Conservation (phyloP, 2,797 vertebrate genomes). For the Calcarius lapponicus region DNA sequence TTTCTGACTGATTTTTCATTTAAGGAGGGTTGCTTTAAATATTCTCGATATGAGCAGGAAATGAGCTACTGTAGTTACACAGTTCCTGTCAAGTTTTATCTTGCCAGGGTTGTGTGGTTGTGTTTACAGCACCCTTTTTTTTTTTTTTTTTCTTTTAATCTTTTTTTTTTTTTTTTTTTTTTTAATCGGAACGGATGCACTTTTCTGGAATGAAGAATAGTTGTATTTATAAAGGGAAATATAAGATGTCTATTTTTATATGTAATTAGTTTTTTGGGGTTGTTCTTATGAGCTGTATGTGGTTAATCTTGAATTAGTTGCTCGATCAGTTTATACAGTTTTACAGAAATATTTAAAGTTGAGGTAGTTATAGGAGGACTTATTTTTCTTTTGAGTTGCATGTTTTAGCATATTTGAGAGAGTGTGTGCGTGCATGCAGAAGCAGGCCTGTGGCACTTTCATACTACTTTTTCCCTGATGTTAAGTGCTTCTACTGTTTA, state of each 20-base stretch:
- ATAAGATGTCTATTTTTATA: background rate
- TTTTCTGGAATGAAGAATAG: background rate
- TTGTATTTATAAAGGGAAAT: background rate
- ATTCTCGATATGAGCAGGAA: background rate
- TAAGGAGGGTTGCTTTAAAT: slow-evolving; percentile 10
- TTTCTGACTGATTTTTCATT: background rate
- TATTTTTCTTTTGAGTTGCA: background rate
- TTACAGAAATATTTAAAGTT: background rate
- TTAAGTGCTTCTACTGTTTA: background rate
- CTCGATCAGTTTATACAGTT: background rate
- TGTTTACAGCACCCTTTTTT: background rate
- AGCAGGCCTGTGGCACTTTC: background rate
- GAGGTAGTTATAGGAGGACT: background rate
- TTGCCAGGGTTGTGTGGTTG: background rate
- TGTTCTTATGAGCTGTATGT: background rate
- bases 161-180: background rate
- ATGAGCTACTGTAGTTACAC: slow-evolving; percentile 7
- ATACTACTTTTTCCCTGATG: background rate
- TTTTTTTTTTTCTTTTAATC: background rate
- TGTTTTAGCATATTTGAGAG: background rate
- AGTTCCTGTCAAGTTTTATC: slow-evolving; percentile 57
- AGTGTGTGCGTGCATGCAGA: background rate
- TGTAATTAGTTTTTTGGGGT: background rate
- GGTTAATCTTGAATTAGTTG: background rate
- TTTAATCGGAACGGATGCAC: background rate